These are phyloP conservation scores for Sepiola atlantica DNA, from an alignment of 2,888 invertebrate species.

Conservation along the genomic window DNA sequence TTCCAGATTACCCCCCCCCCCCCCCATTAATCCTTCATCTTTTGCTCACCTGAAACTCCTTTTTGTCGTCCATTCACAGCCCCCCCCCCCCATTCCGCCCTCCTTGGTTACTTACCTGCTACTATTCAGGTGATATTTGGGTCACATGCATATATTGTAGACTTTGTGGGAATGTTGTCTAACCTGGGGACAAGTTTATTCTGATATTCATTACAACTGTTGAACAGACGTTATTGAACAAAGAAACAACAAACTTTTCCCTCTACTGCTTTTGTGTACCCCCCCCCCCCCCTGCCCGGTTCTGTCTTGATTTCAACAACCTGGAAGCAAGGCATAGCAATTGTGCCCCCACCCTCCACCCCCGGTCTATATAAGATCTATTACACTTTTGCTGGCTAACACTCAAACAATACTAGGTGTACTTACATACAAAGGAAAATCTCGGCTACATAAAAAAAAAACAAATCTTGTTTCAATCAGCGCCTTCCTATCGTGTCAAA, in stretches of 20 bases:
- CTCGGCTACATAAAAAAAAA: no score
- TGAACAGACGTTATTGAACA: neutral
- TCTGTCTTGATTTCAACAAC: neutral
- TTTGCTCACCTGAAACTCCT: neutral
- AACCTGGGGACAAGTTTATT: neutral
- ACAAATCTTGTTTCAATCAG: no score
- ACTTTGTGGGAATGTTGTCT: neutral
- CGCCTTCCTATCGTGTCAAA: no score
- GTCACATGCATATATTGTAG: neutral
- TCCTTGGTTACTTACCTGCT: neutral
- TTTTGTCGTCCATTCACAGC: neutral
- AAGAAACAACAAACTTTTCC: neutral
- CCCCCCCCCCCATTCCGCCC: neutral
- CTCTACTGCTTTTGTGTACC: neutral
- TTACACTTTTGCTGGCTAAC: neutral
- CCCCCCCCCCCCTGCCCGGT: neutral
- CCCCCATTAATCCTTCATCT: neutral
- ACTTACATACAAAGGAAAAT: no score
- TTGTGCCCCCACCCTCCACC: neutral
- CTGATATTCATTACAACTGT: neutral
- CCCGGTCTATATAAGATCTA: neutral
- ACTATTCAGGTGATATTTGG: neutral
- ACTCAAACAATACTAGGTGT: neutral
- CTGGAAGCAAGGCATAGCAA: neutral
- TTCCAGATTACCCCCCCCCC: neutral